Conservation (phyloP, 2,888 invertebrate species). For the Nemotelus nigrinus region DNA sequence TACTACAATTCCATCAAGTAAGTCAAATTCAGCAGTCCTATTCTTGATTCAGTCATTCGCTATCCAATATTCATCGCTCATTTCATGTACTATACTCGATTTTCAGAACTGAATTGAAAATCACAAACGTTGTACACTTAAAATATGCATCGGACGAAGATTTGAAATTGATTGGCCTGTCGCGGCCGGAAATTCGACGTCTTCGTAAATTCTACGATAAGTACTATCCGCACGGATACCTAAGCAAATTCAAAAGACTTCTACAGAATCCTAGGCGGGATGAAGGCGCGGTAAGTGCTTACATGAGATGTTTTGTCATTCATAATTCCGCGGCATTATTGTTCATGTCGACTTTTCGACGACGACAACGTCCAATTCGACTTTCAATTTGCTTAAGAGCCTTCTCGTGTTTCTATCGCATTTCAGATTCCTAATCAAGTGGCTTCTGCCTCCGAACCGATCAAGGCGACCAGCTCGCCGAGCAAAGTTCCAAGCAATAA, state of each 20-base stretch:
- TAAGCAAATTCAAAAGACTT: constrained; percentile 89
- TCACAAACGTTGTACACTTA: constrained; percentile 85
- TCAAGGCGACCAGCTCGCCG: constrained; percentile 66
- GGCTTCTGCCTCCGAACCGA: constrained; percentile 81
- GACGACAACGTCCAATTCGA: background rate
- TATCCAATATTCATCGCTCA: background rate
- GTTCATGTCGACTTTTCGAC: too few relatives aligned
- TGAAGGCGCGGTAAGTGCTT: constrained; percentile 64
- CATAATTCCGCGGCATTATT: too few relatives aligned
- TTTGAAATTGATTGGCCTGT: constrained; percentile 89
- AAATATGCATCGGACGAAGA: constrained; percentile 96
- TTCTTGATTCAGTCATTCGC: too few relatives aligned
- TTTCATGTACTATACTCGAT: constrained; percentile 31
- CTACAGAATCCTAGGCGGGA: constrained; percentile 71
- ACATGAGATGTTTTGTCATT: background rate
- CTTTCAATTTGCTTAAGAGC: background rate
- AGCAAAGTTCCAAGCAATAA: constrained; percentile 71
- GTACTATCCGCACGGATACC: constrained; percentile 92
- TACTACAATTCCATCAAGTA: constrained; percentile 84
- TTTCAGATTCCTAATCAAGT: constrained; percentile 49
- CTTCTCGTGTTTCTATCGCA: background rate
- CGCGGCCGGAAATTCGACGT: constrained; percentile 93
- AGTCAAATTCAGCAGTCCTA: constrained; percentile 55
- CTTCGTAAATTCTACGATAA: constrained; percentile 93
- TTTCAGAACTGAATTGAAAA: constrained; percentile 84